Base-by-base conservation (phyloP, 2,888 invertebrate species). In the Caenorhabditis parvicauda region DNA sequence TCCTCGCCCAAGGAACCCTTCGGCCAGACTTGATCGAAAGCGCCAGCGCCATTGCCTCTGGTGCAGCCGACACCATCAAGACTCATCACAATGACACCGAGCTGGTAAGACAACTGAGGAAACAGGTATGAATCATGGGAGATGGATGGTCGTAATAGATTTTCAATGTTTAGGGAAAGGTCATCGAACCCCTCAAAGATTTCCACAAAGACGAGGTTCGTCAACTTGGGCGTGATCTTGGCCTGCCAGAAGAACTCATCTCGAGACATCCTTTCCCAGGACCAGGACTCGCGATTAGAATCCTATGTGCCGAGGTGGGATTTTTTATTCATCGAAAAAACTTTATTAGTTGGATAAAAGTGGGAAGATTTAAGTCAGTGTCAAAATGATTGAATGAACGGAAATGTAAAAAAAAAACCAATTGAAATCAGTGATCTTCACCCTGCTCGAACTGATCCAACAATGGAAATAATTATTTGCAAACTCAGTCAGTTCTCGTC, bases 81-180 rank as follows among this genome's bases (percentile, higher is more conserved):
- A 98, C 98, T 25, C 98, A 99, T 84, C 98, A 98, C 86, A 98
- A 99, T 83, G 98, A 99, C 84, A 94, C 93, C 12, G 92, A 92
- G 81, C 86, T 96, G 55, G 92, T 98, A 55, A 86, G 94, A 57
- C 86, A 87, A 75, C 84, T 91, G 73, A 85, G 89, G 17, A 56
- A 51, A 42, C 3, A 21, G 44, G 44, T 43, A 49, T 14, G 9
- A 42, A 41, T 39, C 12, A 28, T 28, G 22, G 14, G 25, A 44
- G 21, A 25, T 14, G 24, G 27, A 44, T 12, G 21, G 24, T 24
- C 12, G 44, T 19, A 22, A n/a, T n/a, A 3, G 14, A 29, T 24
- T 46, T 24, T 29, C 24, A n/a, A 28, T 22, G 9, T 27, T 35
- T 24, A 29, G 81, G 93, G 94, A 12, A 86, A 91, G 52, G 94